Base-by-base conservation (phyloP, 37 sponge, comb jelly and placozoan genomes). In the Petrosia ficiformis region DNA sequence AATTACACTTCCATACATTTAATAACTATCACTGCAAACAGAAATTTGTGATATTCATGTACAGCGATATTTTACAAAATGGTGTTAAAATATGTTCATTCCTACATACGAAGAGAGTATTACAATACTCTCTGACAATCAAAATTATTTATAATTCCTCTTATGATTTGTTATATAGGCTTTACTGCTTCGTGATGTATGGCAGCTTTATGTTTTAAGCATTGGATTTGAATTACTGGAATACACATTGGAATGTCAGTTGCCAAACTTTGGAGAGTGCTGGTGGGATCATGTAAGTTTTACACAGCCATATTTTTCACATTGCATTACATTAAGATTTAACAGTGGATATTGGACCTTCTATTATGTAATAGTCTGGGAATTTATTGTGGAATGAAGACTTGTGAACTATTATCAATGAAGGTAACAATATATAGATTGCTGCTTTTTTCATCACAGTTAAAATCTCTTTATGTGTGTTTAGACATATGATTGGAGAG, bases 211-310 rank as follows among this genome's bases (percentile, higher is more conserved):
- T 56, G 70, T 91, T 3, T 40, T 95, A 39, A 91, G 92, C 59
- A 57, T 88, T 8, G 82, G 70, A 0, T 95, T 95, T 82, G 96
- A 95, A 75, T 59, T 95, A 43, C 42, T 91, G 63, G 96, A 95
- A 77, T 95, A 95, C 69, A 86, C 92, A 25, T 84, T 95, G 67
- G 92, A 90, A 58, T 76, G 64, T 31, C 96, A 95, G 79, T 86
- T 95, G 67, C 92, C 96, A 4, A 95, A 95, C 80, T 95, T 95
- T 72, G 96, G 86, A n/a, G 96, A 95, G 75, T 95, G 96, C 44
- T 95, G 96, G 96, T 95, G 96, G 96, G 96, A 95, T 42, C 96
- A 95, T 77, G 90, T 90, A 58, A 80, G 90, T 14, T 14, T 19
- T 19, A 19, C 14, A 14, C 8, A 19, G 54, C 14, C 8, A 8